A percentile compares a stretch with the other conserved stretches of the same genome.
Evolutionary conservation across 2,113 vertebrate genomes (phyloP).

Genomic region (Malurus cyaneus): DNA sequence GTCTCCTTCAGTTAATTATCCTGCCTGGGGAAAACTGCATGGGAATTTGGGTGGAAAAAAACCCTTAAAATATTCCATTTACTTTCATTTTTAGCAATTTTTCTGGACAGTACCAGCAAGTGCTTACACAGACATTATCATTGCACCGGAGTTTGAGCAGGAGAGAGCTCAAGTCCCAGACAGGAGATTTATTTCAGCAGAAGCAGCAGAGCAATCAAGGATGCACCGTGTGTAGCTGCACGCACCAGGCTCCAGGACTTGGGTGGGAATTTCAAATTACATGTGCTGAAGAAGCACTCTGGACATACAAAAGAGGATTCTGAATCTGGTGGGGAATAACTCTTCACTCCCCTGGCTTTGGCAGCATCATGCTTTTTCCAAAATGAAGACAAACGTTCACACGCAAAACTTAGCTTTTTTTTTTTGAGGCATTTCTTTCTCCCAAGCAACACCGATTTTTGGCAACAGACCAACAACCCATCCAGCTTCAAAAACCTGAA

Average conservation of each 20-base stretch:
- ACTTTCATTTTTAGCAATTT: background rate
- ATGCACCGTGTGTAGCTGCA: background rate
- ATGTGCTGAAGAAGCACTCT: background rate
- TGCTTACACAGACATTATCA: background rate
- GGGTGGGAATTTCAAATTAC: background rate
- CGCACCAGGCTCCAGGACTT: background rate
- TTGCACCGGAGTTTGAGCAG: background rate
- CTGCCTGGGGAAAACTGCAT: background rate
- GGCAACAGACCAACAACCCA: background rate
- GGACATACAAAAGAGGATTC: background rate
- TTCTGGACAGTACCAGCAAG: background rate
- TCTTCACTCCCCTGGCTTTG: background rate
- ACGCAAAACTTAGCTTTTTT: background rate
- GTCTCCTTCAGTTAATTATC: background rate
- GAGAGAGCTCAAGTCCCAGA: background rate
- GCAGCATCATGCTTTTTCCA: background rate
- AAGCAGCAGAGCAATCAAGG: background rate
- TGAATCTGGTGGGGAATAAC: background rate
- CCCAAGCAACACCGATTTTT: background rate
- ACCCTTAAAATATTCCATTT: rapidly evolving
- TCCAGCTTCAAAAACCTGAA: background rate
- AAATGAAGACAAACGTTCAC: background rate
- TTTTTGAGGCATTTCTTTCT: background rate
- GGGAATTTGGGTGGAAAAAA: background rate
- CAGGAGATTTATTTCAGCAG: background rate